Percentiles rank a stretch among this genome's conserved stretches.
phyloP scores from a whole-genome alignment of 2,797 vertebrate genomes.

The Clarias fuscus region DNA sequence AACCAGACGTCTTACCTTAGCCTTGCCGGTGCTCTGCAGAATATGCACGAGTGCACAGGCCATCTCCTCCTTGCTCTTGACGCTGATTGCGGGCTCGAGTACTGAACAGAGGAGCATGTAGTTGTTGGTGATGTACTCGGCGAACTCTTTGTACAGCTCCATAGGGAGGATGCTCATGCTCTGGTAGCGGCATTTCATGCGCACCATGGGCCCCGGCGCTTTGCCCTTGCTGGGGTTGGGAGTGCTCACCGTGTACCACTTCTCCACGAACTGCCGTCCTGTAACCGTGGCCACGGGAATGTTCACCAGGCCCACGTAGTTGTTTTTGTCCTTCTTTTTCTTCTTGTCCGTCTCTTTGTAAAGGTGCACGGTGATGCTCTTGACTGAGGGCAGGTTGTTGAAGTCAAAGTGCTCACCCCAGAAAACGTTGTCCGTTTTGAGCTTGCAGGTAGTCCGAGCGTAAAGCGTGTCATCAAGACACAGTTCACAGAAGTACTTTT shows the following conservation, averaged over 20 bases:
- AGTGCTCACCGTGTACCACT: conserved; percentile 94
- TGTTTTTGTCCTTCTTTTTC: conserved; percentile 96
- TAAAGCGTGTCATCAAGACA: conserved; percentile 95
- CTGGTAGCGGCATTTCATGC: conserved; percentile 92
- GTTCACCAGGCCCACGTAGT: conserved; percentile 90
- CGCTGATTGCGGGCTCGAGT: conserved; percentile 88
- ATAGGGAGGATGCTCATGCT: conserved; percentile 91
- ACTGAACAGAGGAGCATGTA: conserved; percentile 89
- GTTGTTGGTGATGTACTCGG: conserved; percentile 92
- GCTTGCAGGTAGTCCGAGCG: conserved; percentile 94
- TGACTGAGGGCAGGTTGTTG: conserved; percentile 81
- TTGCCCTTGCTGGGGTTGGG: conserved; percentile 87
- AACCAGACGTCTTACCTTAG: conserved; percentile 67
- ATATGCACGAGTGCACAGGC: conserved; percentile 92
- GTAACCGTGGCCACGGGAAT: conserved; percentile 85
- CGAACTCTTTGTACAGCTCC: conserved; percentile 98
- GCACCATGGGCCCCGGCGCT: conserved; percentile 70
- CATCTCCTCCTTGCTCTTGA: conserved; percentile 91
- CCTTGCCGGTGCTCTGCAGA: conserved; percentile 89
- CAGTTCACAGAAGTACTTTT: conserved; percentile 96
- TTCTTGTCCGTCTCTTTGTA: conserved; percentile 97
- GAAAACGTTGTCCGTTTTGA: conserved; percentile 92
- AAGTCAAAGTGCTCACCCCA: conserved; percentile 98
- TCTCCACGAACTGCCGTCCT: conserved; percentile 89
- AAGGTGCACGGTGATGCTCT: conserved; percentile 89